Evolutionary conservation across 1,140 invertebrate genomes (phyloP).

Genomic region (Solen grandis): DNA sequence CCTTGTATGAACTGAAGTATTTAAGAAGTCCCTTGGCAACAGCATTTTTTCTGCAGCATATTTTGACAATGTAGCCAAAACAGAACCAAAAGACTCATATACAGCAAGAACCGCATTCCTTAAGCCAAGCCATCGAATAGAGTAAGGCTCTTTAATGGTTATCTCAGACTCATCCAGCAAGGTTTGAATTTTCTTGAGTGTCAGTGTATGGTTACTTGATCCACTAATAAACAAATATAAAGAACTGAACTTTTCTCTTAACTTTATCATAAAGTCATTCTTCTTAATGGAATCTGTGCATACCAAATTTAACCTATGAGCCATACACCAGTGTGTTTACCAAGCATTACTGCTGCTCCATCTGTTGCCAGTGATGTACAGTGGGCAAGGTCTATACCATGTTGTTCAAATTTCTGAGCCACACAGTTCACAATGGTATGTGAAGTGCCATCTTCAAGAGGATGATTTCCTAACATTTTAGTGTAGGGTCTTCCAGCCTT

Average conservation of each 20-base stretch:
- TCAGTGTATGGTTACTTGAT: background rate
- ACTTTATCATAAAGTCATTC: conserved; percentile 24
- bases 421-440: background rate
- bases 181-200: conserved; percentile 23
- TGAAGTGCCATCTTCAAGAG: background rate
- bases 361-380: conserved; percentile 10
- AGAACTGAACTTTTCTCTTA: conserved; percentile 23
- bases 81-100: background rate
- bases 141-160: conserved; percentile 14
- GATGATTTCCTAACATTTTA: background rate
- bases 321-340: conserved; percentile 3
- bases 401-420: background rate
- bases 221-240: conserved; percentile 23
- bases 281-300: too few relatives aligned
- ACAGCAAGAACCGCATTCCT: conserved; percentile 17
- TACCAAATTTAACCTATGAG: conserved; percentile 6
- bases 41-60: conserved; percentile 22
- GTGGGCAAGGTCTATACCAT: background rate
- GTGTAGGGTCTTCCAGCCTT: conserved; percentile 9
- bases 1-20: conserved; percentile 24
- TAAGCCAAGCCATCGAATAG: conserved; percentile 9
- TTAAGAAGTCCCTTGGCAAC: conserved; percentile 11
- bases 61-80: conserved; percentile 27
- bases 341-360: background rate
- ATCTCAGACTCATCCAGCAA: conserved; percentile 11